Percentiles rank a stretch among this genome's conserved stretches.
Evolutionary conservation across 2,888 invertebrate species (phyloP).

Genomic region (Rhopalosiphum nymphaeae): DNA sequence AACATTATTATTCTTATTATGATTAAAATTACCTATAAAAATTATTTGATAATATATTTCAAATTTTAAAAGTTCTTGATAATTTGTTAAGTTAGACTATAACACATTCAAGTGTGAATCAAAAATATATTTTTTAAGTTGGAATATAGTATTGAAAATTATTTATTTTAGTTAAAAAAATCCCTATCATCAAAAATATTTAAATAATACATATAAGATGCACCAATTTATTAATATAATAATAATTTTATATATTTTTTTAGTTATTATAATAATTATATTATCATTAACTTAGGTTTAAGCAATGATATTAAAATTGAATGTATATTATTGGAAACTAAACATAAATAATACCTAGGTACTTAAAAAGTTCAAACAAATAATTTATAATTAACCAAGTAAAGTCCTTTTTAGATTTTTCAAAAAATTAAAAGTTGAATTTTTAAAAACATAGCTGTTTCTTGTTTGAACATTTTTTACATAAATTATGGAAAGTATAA

Average conservation of each 20-base stretch:
- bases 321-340: neutral
- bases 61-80: neutral
- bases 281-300: neutral
- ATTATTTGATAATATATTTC: constrained; percentile 3
- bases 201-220: neutral
- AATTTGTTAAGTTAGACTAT: neutral
- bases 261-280: neutral
- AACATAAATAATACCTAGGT: neutral
- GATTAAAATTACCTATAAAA: neutral
- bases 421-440: neutral
- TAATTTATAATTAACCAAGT: neutral
- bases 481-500: neutral
- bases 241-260: neutral
- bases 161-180: neutral
- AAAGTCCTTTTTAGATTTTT: neutral
- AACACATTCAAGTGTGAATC: neutral
- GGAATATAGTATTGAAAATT: neutral
- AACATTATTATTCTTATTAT: neutral
- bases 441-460: neutral
- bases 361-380: neutral
- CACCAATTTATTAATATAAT: neutral
- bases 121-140: neutral
- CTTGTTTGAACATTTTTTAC: neutral
- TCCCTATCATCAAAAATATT: neutral
- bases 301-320: neutral